phyloP scores from a whole-genome alignment of 2,888 invertebrate species.

The Melieria omissa region DNA sequence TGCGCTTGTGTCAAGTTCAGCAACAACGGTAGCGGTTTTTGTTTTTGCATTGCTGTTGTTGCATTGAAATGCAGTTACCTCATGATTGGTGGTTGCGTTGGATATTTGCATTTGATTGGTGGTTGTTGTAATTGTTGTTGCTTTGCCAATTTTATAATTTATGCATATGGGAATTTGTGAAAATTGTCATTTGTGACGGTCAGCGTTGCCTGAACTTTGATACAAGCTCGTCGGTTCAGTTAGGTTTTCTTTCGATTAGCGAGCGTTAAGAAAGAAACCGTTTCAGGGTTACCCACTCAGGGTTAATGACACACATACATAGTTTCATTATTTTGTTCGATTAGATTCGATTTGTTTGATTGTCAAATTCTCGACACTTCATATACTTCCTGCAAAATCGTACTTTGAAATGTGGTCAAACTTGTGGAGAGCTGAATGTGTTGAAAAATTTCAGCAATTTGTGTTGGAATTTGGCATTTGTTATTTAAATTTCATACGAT shows the following conservation, averaged over 20 bases:
- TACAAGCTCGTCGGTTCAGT: no score
- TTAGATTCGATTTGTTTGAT: no score
- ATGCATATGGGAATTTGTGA: slow-evolving; percentile 22
- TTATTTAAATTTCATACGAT: no score
- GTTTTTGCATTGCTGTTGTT: not conserved
- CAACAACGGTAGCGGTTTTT: slow-evolving; percentile 7
- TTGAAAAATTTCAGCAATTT: no score
- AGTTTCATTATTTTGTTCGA: not conserved
- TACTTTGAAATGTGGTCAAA: no score
- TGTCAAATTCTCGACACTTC: no score
- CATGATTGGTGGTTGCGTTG: not conserved
- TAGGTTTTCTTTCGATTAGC: no score
- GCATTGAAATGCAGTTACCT: not conserved
- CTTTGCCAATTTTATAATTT: slow-evolving; percentile 6
- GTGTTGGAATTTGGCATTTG: no score
- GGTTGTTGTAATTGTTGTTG: slow-evolving; percentile 15
- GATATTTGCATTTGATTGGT: slow-evolving; percentile 5
- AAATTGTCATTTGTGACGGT: not conserved
- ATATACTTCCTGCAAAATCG: no score
- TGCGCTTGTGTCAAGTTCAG: slow-evolving; percentile 27
- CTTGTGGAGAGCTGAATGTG: no score
- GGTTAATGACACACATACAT: slow-evolving; percentile 10
- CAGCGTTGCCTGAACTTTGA: not conserved
- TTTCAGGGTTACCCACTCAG: slow-evolving; percentile 8
- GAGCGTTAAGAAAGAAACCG: no score